phyloP scores from a whole-genome alignment of 2,113 vertebrate genomes.

The Daboia siamensis region DNA sequence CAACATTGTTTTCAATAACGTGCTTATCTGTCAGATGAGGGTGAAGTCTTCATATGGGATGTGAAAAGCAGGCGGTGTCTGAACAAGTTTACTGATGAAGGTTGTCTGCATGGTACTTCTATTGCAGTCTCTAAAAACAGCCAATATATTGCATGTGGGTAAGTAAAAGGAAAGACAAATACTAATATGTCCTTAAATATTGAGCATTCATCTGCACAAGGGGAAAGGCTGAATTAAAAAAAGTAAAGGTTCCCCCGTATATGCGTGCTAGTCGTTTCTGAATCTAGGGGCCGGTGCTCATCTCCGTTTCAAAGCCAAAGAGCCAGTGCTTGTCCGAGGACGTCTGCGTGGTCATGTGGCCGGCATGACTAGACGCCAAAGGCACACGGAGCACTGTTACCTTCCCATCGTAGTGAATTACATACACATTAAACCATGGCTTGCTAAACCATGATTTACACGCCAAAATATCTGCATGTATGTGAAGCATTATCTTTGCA shows the following conservation, averaged over 20 bases:
- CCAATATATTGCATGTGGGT: constrained; percentile 92
- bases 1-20: neutral
- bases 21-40: constrained; percentile 73
- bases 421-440: neutral
- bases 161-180: constrained; percentile 50
- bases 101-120: constrained; percentile 80
- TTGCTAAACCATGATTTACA: neutral
- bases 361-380: too few species aligned
- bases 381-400: too few species aligned
- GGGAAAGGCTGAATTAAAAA: neutral
- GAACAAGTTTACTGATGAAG: constrained; percentile 86
- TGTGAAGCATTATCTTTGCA: neutral
- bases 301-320: too few species aligned
- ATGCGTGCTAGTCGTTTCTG: too few species aligned
- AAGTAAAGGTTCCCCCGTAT: too few species aligned
- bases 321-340: too few species aligned
- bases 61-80: constrained; percentile 84
- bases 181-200: neutral
- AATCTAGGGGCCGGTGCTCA: too few species aligned
- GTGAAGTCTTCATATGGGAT: constrained; percentile 92
- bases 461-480: neutral
- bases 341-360: too few species aligned
- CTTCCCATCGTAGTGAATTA: neutral
- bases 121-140: constrained; percentile 84
- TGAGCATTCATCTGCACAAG: neutral